Evolutionary conservation across 2,888 invertebrate genomes (phyloP).

Genomic region (Hypolimnas misippus): DNA sequence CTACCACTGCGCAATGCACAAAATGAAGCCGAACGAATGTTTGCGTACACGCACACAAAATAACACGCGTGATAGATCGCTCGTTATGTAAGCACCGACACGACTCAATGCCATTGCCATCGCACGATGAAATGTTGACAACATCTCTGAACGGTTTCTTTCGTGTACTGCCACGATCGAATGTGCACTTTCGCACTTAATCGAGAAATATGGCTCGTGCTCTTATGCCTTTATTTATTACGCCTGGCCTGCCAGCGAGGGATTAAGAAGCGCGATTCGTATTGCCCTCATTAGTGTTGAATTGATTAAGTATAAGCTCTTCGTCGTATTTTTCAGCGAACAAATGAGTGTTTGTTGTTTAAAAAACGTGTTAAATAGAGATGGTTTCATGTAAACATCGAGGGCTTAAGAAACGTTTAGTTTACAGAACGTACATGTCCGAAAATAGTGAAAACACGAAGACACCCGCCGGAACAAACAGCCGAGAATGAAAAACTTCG

Average conservation of each 20-base stretch:
- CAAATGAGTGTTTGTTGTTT: constrained; percentile 14
- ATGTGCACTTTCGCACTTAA: constrained; percentile 81
- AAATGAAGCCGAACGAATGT: constrained; percentile 38
- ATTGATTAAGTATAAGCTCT: constrained; percentile 61
- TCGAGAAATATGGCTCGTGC: constrained; percentile 82
- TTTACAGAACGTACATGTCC: constrained; percentile 59
- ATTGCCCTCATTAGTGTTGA: constrained; percentile 78
- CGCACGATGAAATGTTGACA: constrained; percentile 45
- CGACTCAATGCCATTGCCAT: constrained; percentile 42
- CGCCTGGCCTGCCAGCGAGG: constrained; percentile 60
- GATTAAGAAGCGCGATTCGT: constrained; percentile 79
- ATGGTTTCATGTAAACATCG: neutral
- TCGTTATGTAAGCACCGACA: constrained; percentile 36
- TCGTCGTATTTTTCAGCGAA: constrained; percentile 10
- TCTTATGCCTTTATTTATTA: constrained; percentile 82
- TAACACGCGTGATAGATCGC: constrained; percentile 37
- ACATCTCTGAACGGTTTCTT: constrained; percentile 38
- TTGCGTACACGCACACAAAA: constrained; percentile 32
- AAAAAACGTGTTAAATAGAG: neutral
- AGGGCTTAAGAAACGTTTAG: neutral
- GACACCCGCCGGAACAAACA: constrained; percentile 55
- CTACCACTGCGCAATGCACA: constrained; percentile 55
- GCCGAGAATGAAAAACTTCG: constrained; percentile 71
- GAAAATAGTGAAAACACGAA: constrained; percentile 57
- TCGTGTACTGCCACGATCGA: constrained; percentile 46